These are phyloP conservation scores for Maccullochella peelii DNA, from an alignment of 2,113 vertebrate species.

Conservation along the genomic window DNA sequence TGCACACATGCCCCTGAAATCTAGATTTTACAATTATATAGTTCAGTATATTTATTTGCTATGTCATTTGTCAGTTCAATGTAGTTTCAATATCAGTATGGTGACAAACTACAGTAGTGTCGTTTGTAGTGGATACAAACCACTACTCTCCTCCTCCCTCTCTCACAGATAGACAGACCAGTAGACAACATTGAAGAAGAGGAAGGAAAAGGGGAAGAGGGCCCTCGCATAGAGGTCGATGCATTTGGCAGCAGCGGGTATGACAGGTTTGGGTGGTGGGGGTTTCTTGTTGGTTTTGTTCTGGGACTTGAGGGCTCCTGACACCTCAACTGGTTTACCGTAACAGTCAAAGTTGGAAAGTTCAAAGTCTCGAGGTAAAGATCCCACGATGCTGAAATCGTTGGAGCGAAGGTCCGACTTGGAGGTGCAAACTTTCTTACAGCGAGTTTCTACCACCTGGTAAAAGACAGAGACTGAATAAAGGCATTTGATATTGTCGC, in stretches of 20 bases:
- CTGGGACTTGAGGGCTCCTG: constrained; percentile 89
- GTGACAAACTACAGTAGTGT: neutral
- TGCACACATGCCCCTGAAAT: neutral
- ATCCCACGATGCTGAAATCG: constrained; percentile 99
- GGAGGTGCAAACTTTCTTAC: constrained; percentile 98
- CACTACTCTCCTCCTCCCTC: too few relatives aligned
- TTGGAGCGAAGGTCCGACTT: constrained; percentile 97
- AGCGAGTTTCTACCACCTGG: constrained; percentile 95
- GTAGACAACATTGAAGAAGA: constrained; percentile 98
- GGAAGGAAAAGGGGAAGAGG: constrained; percentile 95
- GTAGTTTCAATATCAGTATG: neutral
- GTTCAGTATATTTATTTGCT: constrained; percentile 8
- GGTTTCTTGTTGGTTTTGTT: constrained; percentile 96
- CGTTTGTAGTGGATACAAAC: constrained; percentile 21
- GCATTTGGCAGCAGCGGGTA: constrained; percentile 96
- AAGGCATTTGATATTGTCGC: neutral
- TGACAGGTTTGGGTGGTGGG: constrained; percentile 93
- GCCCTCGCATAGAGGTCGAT: constrained; percentile 96
- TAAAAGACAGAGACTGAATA: constrained; percentile 27
- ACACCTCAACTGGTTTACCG: constrained; percentile 96
- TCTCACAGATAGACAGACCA: constrained; percentile 96
- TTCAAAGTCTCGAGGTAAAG: constrained; percentile 97
- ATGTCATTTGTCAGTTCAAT: neutral
- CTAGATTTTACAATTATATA: neutral
- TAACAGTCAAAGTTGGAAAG: constrained; percentile 99